Evolutionary conservation across 2,888 invertebrate species (phyloP), one percentile per base, ranked within the genome.

Genomic region (Xanthia icteritia): DNA sequence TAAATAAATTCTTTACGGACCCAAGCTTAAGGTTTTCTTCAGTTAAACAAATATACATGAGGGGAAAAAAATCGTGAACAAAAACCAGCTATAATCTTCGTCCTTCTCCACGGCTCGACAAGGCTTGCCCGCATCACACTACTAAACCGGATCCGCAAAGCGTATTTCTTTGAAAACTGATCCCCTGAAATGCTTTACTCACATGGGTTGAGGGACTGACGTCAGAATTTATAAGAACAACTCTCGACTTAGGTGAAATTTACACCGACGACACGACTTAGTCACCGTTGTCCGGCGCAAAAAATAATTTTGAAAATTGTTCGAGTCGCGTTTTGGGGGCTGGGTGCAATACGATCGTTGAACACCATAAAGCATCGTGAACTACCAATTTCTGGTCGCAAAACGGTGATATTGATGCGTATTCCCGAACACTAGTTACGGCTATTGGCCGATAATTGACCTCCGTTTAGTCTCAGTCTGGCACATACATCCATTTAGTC

Each of bases 121-220:
- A 83, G 80, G 85, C 79, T 79, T 79, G 83, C 86, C 89, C 85
- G 76, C 86, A 86, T 88, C 85, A 84, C 79, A 88, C 88, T 86
- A 89, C 89, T 89, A 89, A 91, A 92, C 90, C 86, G 89, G 90
- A 91, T 91, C 90, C 77, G 77, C 85, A 90, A 91, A 92, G 89
- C 91, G 87, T 93, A 91, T 93, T 93, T 92, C 93, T 93, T 93
- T 93, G 92, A 92, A 93, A 94, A 92, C 90, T 88, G 92, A 93
- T 93, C 92, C 91, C 78, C 64, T 86, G 86, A 90, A 91, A 90
- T 90, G 81, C 88, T 87, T 89, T 87, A 87, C 88, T 88, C 89
- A 88, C 89, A 89, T 81, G 88, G 89, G 88, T 87, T 88, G 89
- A 87, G 89, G 87, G 89, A 88, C 83, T 76, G 84, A 84, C 88